Base-by-base conservation (phyloP, 1,140 invertebrate genomes). In the Eueides isabella region DNA sequence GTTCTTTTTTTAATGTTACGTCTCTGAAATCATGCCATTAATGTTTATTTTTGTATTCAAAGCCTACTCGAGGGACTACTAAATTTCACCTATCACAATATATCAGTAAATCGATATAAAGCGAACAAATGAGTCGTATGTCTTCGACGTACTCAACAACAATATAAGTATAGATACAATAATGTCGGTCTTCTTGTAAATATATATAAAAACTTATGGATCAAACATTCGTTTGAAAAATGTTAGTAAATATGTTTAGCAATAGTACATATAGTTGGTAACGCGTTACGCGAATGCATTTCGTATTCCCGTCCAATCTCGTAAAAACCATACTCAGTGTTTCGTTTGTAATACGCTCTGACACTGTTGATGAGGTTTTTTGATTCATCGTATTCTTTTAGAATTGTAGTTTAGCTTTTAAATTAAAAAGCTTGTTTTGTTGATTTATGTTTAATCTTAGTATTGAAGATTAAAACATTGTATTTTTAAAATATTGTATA, bases 241-340 rank as follows among this genome's bases (percentile, higher is more conserved):
- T 23, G 23, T 12, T 28, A 23, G n/a, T 5, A 14, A 61, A 55
- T 4, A 44, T 44, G n/a, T 19, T 6, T 19, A 7, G n/a, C 14
- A 7, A 48, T 26, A 11, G 48, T 55, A 55, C 23, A n/a, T 55
- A 55, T n/a, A 26, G 48, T 55, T 55, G 72, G 28, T 65, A 65
- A 65, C 28, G 38, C 61, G 62, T 71, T 71, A 67, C 31, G 55
- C 33, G 67, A 75, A 69, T 75, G 73, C 67, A 71, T 75, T 71
- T 69, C 19, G 68, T 75, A 75, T 71, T 75, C 68, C 73, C 64
- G 61, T 75, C 68, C 67, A 75, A 75, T 75, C 73, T 75, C 73
- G 73, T 67, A 75, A 75, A 71, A 75, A 66, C 73, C 61, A 31
- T 75, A 70, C 69, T 70, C 68, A 26, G 61, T 74, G 38, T 62